These are phyloP conservation scores for Epistrophe eligans DNA, from an alignment of 2,888 invertebrate species.

Conservation along the genomic window DNA sequence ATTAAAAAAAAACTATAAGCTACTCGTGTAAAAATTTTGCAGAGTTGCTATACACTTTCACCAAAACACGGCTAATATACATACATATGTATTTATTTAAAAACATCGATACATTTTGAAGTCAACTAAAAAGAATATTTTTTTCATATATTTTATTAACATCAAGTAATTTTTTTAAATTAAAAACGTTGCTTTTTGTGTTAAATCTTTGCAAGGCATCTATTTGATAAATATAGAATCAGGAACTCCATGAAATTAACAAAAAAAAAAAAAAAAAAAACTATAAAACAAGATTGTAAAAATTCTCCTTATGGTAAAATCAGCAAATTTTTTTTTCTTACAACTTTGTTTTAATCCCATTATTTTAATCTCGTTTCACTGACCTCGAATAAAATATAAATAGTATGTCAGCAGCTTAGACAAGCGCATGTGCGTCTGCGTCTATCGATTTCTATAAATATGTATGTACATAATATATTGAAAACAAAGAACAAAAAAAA, in stretches of 20 bases:
- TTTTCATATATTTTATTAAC: too few species aligned
- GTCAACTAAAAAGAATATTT: too few species aligned
- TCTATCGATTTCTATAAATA: slow-evolving; percentile 51
- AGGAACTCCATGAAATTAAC: slow-evolving; percentile 10
- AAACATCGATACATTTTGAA: too few species aligned
- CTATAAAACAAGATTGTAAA: neutral
- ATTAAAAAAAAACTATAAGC: too few species aligned
- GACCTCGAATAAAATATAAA: slow-evolving; percentile 60
- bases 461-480: too few species aligned
- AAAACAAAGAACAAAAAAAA: neutral
- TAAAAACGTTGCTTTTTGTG: too few species aligned
- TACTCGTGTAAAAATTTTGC: too few species aligned
- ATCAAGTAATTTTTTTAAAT: too few species aligned
- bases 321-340: neutral
- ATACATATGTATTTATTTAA: too few species aligned
- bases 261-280: neutral
- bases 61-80: too few species aligned
- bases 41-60: too few species aligned
- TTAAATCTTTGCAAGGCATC: too few species aligned
- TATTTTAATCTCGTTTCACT: slow-evolving; percentile 65
- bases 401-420: slow-evolving; percentile 29
- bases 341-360: neutral
- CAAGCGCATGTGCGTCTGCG: slow-evolving; percentile 34
- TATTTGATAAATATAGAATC: slow-evolving; percentile 12
- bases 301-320: slow-evolving; percentile 8